Base-by-base conservation (phyloP, 2,797 vertebrate genomes). In the Platalea minor region DNA sequence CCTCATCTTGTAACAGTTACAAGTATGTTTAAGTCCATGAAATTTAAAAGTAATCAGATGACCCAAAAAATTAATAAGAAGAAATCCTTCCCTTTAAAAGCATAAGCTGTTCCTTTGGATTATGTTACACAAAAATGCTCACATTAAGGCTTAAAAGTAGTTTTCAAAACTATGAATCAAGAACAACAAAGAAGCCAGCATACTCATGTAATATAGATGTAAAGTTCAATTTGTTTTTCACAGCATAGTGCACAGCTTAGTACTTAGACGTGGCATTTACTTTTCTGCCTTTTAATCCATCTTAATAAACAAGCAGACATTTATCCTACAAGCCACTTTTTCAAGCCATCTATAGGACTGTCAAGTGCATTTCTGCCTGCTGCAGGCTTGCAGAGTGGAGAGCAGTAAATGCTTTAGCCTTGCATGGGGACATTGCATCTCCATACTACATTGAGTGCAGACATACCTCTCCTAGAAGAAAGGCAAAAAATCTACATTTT, bases 191-290 rank as follows among this genome's bases (percentile, higher is more conserved):
- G 60, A 33, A 72, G 17, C 15, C n/a, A 24, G 35, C 0, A 2
- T 23, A 67, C 15, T 87, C 89, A 77, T 17, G 35, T 35, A 76
- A 88, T 21, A 78, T 24, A 84, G 59, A 53, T 28, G 29, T 76
- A 59, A 96, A 97, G 78, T 79, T 96, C 83, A 69, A 29, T 85
- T 92, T 78, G 41, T 74, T 94, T 86, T 73, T 63, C 41, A 53
- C 51, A 78, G 50, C 60, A 61, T 5, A 48, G 61, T 50, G 35
- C 51, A 46, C 70, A 54, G 59, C 45, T 88, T 59, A 17, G 39
- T 59, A 35, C 43, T 82, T n/a, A 70, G 56, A 43, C 13, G 5
- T 80, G 95, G 65, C 91, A 94, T 95, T 93, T 92, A 82, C 78
- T 67, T 85, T 93, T 73, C 78, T 60, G 11, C 13, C 67, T 91